A percentile compares a stretch with the other conserved stretches of the same genome.
These are phyloP conservation scores for Lates japonicus DNA, from an alignment of 2,797 vertebrate species.

Conservation along the genomic window DNA sequence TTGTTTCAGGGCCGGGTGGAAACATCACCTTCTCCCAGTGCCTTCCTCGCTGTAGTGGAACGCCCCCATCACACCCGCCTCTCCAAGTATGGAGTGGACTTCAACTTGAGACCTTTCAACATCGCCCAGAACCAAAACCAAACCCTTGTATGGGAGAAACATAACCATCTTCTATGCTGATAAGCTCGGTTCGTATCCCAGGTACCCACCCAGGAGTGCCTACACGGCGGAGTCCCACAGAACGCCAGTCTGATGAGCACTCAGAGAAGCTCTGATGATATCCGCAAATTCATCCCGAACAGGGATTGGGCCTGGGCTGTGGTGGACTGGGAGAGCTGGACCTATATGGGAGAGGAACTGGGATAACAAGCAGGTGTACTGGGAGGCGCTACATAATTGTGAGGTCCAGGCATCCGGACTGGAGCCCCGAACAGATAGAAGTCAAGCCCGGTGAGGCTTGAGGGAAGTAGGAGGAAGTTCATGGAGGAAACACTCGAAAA, in stretches of 20 bases:
- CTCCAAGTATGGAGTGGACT: slow-evolving; percentile 80
- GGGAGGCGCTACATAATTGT: slow-evolving; percentile 86
- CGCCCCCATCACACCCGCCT: slow-evolving; percentile 87
- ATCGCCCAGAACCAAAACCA: slow-evolving; percentile 89
- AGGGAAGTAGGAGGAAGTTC: slow-evolving; percentile 83
- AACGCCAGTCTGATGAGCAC: slow-evolving; percentile 90
- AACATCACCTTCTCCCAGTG: slow-evolving; percentile 46
- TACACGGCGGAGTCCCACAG: slow-evolving; percentile 92
- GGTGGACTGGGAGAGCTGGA: slow-evolving; percentile 97
- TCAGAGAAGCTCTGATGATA: slow-evolving; percentile 79
- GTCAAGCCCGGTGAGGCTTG: slow-evolving; percentile 85
- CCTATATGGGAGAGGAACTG: slow-evolving; percentile 94
- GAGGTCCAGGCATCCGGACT: slow-evolving; percentile 85
- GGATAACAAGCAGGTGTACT: slow-evolving; percentile 89
- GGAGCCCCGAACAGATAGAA: slow-evolving; percentile 83
- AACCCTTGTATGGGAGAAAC: slow-evolving; percentile 86
- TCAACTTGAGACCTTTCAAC: slow-evolving; percentile 90
- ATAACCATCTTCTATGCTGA: slow-evolving; percentile 92
- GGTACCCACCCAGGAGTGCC: slow-evolving; percentile 81
- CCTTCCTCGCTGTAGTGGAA: slow-evolving; percentile 94
- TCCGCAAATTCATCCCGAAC: slow-evolving; percentile 80
- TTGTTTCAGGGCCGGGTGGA: slow-evolving; percentile 46
- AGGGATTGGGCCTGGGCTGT: slow-evolving; percentile 88
- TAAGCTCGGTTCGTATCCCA: slow-evolving; percentile 89
- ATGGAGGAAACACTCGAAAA: slow-evolving; percentile 89